These are phyloP conservation scores for Cliona cf. orientalis DNA, from an alignment of 37 sponge, comb jelly and placozoan genomes.

Conservation along the genomic window DNA sequence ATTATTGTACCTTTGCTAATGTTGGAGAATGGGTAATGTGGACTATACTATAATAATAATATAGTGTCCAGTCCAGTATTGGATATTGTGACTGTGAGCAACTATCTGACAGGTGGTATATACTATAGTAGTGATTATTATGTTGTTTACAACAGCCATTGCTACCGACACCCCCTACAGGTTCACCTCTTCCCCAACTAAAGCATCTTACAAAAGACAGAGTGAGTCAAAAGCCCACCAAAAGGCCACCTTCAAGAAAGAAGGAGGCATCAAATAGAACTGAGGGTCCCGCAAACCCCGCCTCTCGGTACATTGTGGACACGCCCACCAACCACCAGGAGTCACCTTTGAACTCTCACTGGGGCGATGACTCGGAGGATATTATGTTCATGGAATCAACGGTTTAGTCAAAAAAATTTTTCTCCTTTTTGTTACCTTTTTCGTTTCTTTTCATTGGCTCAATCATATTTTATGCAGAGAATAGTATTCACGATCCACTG, in stretches of 20 bases:
- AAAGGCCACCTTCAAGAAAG: slow-evolving; percentile 4
- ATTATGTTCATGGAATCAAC: slow-evolving; percentile 2
- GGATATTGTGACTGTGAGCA: too few relatives aligned
- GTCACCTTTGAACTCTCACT: not conserved
- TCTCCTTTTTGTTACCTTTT: not conserved
- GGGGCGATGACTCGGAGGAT: not conserved
- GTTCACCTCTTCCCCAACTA: not conserved
- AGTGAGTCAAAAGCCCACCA: slow-evolving; percentile 4
- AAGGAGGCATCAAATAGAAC: slow-evolving; percentile 3
- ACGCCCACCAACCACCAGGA: not conserved
- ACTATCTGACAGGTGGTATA: too few relatives aligned
- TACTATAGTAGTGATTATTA: too few relatives aligned
- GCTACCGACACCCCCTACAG: not conserved
- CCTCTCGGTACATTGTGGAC: not conserved
- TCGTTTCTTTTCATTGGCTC: not conserved
- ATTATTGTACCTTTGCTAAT: too few relatives aligned
- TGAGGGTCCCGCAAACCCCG: not conserved
- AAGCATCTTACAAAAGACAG: slow-evolving; percentile 37
- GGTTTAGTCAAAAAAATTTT: slow-evolving; percentile 5
- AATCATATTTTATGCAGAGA: not conserved
- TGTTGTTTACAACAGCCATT: too few relatives aligned
- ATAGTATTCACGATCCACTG: too few relatives aligned
- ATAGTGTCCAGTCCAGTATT: too few relatives aligned
- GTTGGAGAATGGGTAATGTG: too few relatives aligned
- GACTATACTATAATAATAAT: too few relatives aligned